Percentiles rank a stretch among this genome's conserved stretches.
These are phyloP conservation scores for Popillia japonica DNA, from an alignment of 1,140 invertebrate genomes.

Conservation along the genomic window DNA sequence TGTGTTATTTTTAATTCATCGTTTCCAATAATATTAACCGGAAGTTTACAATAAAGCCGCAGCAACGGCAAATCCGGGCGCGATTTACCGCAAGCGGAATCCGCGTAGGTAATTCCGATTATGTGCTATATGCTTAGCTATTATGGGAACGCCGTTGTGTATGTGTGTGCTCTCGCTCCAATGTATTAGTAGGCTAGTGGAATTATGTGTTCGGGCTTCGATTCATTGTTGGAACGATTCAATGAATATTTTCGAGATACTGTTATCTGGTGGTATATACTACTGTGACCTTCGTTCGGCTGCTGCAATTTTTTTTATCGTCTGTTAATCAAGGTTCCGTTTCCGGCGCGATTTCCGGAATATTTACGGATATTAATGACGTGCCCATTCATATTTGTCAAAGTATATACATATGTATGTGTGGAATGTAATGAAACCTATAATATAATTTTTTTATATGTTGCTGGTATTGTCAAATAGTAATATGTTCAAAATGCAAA, in stretches of 20 bases:
- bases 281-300: constrained; percentile 25
- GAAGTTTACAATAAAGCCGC: constrained; percentile 25
- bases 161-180: not conserved
- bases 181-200: not conserved
- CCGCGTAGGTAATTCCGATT: constrained; percentile 25
- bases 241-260: constrained; percentile 29
- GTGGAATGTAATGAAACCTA: not conserved
- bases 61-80: not conserved
- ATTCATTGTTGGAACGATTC: constrained; percentile 19
- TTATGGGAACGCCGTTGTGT: not conserved
- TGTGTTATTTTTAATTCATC: constrained; percentile 21
- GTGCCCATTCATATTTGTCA: constrained; percentile 20
- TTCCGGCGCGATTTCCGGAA: constrained; percentile 20
- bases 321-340: constrained; percentile 27
- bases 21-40: constrained; percentile 22
- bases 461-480: too few relatives aligned
- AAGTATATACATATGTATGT: not conserved
- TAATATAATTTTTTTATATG: too few relatives aligned
- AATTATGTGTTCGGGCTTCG: not conserved
- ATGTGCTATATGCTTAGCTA: not conserved
- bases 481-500: too few relatives aligned
- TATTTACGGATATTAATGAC: constrained; percentile 29
- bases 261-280: constrained; percentile 20
- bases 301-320: constrained; percentile 32
- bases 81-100: constrained; percentile 7